These are phyloP conservation scores for Athalia rosae DNA, from an alignment of 2,888 invertebrate genomes.

Conservation along the genomic window DNA sequence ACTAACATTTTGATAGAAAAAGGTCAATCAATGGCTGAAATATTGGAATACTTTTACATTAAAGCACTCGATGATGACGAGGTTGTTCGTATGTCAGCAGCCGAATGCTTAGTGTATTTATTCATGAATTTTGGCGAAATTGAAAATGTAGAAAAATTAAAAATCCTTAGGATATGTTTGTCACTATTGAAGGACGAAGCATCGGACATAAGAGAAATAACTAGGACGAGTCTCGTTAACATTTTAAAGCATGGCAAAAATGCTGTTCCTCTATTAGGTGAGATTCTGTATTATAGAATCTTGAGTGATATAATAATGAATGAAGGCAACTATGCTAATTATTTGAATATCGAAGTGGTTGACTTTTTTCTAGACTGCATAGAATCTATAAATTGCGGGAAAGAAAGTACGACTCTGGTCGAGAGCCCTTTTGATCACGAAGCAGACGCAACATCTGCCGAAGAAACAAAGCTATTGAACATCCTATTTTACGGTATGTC, in stretches of 20 bases:
- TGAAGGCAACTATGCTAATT: background rate
- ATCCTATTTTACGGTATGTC: slow-evolving; percentile 50
- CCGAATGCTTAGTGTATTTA: slow-evolving; percentile 56
- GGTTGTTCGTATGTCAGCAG: slow-evolving; percentile 54
- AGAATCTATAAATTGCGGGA: slow-evolving; percentile 7
- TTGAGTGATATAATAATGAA: slow-evolving; percentile 19
- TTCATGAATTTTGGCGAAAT: slow-evolving; percentile 50
- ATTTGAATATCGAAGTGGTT: slow-evolving; percentile 11
- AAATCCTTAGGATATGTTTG: slow-evolving; percentile 72
- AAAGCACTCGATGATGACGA: slow-evolving; percentile 54
- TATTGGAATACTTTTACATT: slow-evolving; percentile 3
- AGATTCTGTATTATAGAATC: slow-evolving; percentile 46
- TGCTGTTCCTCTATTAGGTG: slow-evolving; percentile 27
- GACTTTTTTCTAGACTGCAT: slow-evolving; percentile 20
- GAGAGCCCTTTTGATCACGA: slow-evolving; percentile 76
- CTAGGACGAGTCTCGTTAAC: slow-evolving; percentile 58
- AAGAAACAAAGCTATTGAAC: slow-evolving; percentile 69
- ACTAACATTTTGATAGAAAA: slow-evolving; percentile 1
- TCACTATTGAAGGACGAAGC: slow-evolving; percentile 77
- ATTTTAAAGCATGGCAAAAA: slow-evolving; percentile 41
- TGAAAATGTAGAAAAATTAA: slow-evolving; percentile 64
- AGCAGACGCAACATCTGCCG: slow-evolving; percentile 75
- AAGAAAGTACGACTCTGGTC: slow-evolving; percentile 54
- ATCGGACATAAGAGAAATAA: slow-evolving; percentile 73
- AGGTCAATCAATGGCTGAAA: background rate